A percentile compares a stretch with the other conserved stretches of the same genome.
These are phyloP conservation scores for Belonocnema kinseyi DNA, from an alignment of 1,140 invertebrate genomes.

Conservation along the genomic window DNA sequence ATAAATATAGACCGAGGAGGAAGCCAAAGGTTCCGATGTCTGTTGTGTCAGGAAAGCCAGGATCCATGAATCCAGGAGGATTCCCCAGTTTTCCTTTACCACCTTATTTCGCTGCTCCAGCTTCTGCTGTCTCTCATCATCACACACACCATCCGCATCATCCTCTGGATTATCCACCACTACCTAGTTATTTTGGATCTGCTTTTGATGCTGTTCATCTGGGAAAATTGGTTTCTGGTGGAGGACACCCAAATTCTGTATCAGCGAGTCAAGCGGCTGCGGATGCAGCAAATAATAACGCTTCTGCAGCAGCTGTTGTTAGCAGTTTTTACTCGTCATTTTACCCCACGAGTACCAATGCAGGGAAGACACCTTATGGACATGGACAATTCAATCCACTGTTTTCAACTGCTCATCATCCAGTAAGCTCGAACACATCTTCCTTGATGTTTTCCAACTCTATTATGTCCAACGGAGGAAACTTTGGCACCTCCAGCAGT, in stretches of 20 bases:
- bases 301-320: constrained; percentile 76
- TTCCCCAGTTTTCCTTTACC: constrained; percentile 78
- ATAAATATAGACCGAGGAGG: constrained; percentile 94
- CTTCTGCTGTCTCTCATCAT: constrained; percentile 70
- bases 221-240: constrained; percentile 74
- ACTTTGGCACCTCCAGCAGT: constrained; percentile 50
- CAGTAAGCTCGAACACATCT: constrained; percentile 61
- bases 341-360: constrained; percentile 44
- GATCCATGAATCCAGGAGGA: constrained; percentile 84
- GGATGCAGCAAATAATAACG: constrained; percentile 54
- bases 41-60: constrained; percentile 85
- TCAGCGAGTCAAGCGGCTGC: constrained; percentile 56
- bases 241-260: constrained; percentile 62
- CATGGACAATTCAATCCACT: constrained; percentile 64
- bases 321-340: constrained; percentile 80
- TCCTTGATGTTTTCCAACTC: constrained; percentile 37
- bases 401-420: constrained; percentile 67
- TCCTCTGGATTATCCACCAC: constrained; percentile 66
- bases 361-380: constrained; percentile 50
- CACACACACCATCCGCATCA: constrained; percentile 76
- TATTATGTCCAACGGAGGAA: neutral
- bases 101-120: constrained; percentile 76
- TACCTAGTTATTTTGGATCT: constrained; percentile 79
- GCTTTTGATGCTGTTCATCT: constrained; percentile 81
- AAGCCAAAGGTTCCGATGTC: constrained; percentile 91